phyloP scores from a whole-genome alignment of 2,888 invertebrate species.

The Seira musarum region DNA sequence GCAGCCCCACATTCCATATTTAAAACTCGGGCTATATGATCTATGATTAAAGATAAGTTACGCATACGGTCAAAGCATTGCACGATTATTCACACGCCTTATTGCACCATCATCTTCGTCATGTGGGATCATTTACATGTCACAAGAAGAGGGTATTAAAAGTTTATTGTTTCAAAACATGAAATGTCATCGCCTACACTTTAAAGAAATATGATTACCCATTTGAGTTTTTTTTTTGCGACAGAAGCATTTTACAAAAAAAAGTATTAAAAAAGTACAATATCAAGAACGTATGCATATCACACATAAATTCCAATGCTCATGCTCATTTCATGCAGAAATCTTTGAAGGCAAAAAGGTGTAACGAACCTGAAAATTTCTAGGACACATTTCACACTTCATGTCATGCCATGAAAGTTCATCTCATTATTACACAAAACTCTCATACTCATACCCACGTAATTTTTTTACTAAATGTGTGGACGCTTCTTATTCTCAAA shows the following conservation, averaged over 20 bases:
- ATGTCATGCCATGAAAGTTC: constrained; percentile 52
- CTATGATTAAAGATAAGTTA: background rate
- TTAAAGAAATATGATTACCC: background rate
- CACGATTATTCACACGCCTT: constrained; percentile 55
- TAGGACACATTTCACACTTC: constrained; percentile 58
- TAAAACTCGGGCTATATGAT: background rate
- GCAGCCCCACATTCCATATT: too few relatives aligned
- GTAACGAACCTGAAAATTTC: constrained; percentile 57
- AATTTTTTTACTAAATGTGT: too few relatives aligned
- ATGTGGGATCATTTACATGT: constrained; percentile 42
- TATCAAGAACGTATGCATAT: background rate
- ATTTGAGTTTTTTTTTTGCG: background rate
- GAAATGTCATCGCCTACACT: constrained; percentile 56
- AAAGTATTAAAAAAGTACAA: background rate
- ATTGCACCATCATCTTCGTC: constrained; percentile 43
- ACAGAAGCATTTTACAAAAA: background rate
- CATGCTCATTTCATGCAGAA: background rate
- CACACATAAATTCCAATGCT: background rate
- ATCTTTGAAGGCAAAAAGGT: constrained; percentile 25
- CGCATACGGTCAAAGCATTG: constrained; percentile 31
- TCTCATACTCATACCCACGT: background rate
- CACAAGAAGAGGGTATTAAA: constrained; percentile 33
- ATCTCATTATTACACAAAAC: background rate
- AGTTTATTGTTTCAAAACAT: constrained; percentile 57
- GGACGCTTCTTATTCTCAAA: too few relatives aligned